Conservation (phyloP, 2,888 invertebrate genomes). For the Euphydryas editha region DNA sequence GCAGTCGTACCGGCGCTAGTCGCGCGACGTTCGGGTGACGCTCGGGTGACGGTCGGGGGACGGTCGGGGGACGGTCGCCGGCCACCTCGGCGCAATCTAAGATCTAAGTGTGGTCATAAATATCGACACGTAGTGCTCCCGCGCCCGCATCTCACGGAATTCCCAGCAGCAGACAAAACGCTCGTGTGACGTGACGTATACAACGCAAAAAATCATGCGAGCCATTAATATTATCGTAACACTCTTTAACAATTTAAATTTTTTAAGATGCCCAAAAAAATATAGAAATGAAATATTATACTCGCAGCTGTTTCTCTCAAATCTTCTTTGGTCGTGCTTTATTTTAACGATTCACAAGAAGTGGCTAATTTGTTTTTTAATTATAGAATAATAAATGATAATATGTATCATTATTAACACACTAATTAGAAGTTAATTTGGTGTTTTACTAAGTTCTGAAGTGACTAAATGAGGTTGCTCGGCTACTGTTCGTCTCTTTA, state of each 20-base stretch:
- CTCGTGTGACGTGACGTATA: not conserved
- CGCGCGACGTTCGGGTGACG: not conserved
- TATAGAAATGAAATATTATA: not conserved
- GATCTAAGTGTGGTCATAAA: constrained; percentile 44
- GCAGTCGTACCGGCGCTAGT: not conserved
- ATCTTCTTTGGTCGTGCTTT: not conserved
- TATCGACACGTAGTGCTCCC: constrained; percentile 39
- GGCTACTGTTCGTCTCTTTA: constrained; percentile 18
- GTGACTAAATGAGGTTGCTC: constrained; percentile 13
- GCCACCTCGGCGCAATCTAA: constrained; percentile 27
- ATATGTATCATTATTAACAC: constrained; percentile 11
- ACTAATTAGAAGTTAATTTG: constrained; percentile 15
- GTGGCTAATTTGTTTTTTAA: constrained; percentile 13
- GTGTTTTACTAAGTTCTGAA: constrained; percentile 7
- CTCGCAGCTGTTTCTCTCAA: not conserved
- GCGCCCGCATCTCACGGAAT: constrained; percentile 32
- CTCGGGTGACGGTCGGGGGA: not conserved
- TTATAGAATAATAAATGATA: constrained; percentile 13
- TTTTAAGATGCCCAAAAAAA: not conserved
- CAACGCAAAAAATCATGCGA: not conserved
- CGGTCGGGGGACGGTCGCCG: not conserved
- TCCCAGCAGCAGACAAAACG: constrained; percentile 36
- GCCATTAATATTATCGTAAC: not conserved
- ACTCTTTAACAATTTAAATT: constrained; percentile 1
- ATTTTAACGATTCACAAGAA: constrained; percentile 6